Evolutionary conservation across 2,888 invertebrate species (phyloP), one percentile per base, ranked within the genome.

Genomic region (Calliopum simillimum): DNA sequence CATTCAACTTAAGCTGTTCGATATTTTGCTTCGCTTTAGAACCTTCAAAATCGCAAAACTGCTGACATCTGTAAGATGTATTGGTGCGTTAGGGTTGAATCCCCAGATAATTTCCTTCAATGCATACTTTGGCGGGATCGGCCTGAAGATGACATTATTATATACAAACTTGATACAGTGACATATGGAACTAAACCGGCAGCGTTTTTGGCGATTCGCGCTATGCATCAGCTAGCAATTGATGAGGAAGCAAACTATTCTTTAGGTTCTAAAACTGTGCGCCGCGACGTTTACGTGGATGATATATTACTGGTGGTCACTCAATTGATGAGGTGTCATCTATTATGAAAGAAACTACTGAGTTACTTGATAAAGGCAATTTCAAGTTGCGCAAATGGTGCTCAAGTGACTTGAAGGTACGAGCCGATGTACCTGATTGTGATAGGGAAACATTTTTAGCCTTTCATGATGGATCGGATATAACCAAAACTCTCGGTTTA

Each of bases 401-500:
- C 21, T 74, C 71, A 0, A 74, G 71, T 44, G 21, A 67, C 23
- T 6, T 5, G 23, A 23, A 44, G 12, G 62, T 66, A 44, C 61
- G 72, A 33, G 51, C 49, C 16, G 64, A 49, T 44, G 12, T 71
- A n/a, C 44, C 44, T 2, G 12, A 23, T 4, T 3, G 56, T 1
- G 49, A 69, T 44, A 46, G 61, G 4, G 68, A 67, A 44, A 43
- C 64, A 19, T 65, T 68, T 62, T 25, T 73, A 12, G 64, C 47
- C 13, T 70, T 70, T 56, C 68, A 75, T 44, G 72, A 74, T 65
- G 71, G 68, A 0, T 71, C 70, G 8, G 68, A 73, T 49, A 51
- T 74, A 5, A 72, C 70, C 0, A 76, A 71, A 56, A 71, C 73
- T 13, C 68, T 75, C 44, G 71, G 73, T 1, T 61, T 75, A 11